Percentiles rank a stretch among this genome's conserved stretches.
Evolutionary conservation across 2,113 vertebrate genomes (phyloP).

Genomic region (Sapajus apella): DNA sequence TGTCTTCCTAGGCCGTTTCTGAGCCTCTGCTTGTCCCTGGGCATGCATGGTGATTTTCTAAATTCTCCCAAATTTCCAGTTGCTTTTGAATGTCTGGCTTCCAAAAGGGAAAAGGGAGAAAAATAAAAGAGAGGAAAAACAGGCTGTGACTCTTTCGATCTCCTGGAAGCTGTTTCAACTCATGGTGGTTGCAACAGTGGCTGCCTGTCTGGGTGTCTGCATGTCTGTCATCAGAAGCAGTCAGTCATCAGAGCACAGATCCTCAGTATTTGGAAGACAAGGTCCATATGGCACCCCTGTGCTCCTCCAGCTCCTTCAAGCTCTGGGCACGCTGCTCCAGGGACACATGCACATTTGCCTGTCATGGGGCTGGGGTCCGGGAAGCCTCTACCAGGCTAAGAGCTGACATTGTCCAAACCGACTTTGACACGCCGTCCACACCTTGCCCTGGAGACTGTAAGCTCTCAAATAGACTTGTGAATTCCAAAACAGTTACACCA

Average conservation of each 20-base stretch:
- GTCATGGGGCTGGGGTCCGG: rapidly evolving
- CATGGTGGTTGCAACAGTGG: rapidly evolving
- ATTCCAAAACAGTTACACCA: not conserved
- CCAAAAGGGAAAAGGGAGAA: not conserved
- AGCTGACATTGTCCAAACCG: not conserved
- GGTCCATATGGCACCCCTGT: too few relatives aligned
- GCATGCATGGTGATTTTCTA: not conserved
- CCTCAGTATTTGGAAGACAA: too few relatives aligned
- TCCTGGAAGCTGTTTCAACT: not conserved
- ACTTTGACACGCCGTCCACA: rapidly evolving
- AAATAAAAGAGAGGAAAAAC: not conserved
- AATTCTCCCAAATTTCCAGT: not conserved
- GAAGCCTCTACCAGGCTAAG: rapidly evolving
- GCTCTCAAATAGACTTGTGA: not conserved
- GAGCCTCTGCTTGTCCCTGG: not conserved
- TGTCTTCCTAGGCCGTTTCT: not conserved
- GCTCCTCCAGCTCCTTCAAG: not conserved
- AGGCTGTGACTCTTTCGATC: not conserved
- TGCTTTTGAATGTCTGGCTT: not conserved
- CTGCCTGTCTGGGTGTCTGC: too few relatives aligned
- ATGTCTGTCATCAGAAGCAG: not conserved
- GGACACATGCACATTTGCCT: rapidly evolving
- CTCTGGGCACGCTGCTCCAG: rapidly evolving
- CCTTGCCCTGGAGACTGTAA: too few relatives aligned
- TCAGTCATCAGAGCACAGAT: not conserved